These are phyloP conservation scores for Triops longicaudatus DNA, from an alignment of 1,140 invertebrate species.

Conservation along the genomic window DNA sequence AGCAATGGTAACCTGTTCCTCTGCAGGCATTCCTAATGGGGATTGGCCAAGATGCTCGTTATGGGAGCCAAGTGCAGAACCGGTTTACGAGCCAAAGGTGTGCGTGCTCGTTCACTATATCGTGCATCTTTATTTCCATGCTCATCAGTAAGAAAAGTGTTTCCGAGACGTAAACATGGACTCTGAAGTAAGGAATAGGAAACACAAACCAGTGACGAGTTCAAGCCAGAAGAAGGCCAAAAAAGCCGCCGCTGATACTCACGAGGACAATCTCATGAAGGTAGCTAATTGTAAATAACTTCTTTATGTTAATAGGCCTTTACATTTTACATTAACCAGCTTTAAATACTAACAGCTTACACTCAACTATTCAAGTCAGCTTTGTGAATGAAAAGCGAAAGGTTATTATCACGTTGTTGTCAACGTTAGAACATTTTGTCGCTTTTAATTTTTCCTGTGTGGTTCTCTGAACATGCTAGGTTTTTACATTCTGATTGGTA, in stretches of 20 bases:
- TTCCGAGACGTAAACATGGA: not conserved
- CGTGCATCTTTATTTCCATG: not conserved
- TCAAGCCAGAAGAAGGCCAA: conserved; percentile 1
- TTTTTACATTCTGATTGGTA: not conserved
- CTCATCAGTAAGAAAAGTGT: not conserved
- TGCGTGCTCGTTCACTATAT: not conserved
- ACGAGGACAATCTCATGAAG: not conserved
- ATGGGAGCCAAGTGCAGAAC: not conserved
- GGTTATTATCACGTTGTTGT: too few relatives aligned
- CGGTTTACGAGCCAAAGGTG: not conserved
- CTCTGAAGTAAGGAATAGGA: not conserved
- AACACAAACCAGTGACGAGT: not conserved
- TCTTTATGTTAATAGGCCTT: too few relatives aligned
- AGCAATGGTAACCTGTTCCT: not conserved
- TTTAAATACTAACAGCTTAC: too few relatives aligned
- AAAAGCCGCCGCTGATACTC: not conserved
- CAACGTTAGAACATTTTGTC: too few relatives aligned
- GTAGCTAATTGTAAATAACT: not conserved
- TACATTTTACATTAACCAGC: not conserved
- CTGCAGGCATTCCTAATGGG: not conserved
- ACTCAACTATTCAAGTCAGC: too few relatives aligned
- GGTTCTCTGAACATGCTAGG: not conserved
- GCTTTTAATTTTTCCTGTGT: too few relatives aligned
- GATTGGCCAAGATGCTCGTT: not conserved
- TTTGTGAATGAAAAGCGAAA: too few relatives aligned